These are phyloP conservation scores for Asbolus verrucosus DNA, from an alignment of 1,140 invertebrate genomes.

Conservation along the genomic window DNA sequence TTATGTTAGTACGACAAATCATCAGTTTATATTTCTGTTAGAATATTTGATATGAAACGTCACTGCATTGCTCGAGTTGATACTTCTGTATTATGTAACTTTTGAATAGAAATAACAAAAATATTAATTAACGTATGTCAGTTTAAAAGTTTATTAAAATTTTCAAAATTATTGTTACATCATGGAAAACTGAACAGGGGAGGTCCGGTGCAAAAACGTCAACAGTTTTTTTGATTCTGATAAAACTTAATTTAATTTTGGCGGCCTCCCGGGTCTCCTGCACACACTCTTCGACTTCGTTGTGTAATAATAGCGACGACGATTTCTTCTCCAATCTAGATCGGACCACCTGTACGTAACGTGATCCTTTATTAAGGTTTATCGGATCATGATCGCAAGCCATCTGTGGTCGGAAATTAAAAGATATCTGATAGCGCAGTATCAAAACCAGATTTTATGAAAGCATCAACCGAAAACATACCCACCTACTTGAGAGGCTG, in stretches of 20 bases:
- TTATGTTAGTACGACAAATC: no score
- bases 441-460: constrained; percentile 28
- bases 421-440: constrained; percentile 46
- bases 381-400: constrained; percentile 43
- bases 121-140: no score
- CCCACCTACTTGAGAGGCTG: constrained; percentile 9
- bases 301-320: constrained; percentile 8
- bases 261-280: background rate
- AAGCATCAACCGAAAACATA: constrained; percentile 19
- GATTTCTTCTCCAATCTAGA: constrained; percentile 16
- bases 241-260: background rate
- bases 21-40: no score
- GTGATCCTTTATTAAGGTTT: constrained; percentile 47
- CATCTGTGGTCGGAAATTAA: constrained; percentile 49
- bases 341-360: constrained; percentile 47
- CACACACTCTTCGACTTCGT: background rate
- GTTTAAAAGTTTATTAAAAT: no score
- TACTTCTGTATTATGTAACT: no score
- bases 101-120: no score
- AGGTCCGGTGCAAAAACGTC: no score
- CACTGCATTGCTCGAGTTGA: no score
- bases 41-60: no score
- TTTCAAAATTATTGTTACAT: no score
- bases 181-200: no score
- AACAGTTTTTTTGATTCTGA: no score